phyloP scores from a whole-genome alignment of 53 echinoderm and acorn worm species.

The Apostichopus leukothele region DNA sequence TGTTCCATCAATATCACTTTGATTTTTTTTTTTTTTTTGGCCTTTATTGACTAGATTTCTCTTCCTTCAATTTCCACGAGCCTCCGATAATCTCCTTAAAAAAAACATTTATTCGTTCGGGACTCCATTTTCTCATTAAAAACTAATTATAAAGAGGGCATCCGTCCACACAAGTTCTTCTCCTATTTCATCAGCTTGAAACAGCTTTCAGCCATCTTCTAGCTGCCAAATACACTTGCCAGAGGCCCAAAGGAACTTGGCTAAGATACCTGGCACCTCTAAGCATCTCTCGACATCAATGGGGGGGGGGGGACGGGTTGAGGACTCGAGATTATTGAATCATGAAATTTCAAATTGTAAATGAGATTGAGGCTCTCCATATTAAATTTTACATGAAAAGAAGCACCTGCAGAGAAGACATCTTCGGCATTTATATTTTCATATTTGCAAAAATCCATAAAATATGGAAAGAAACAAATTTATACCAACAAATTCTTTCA shows the following conservation, averaged over 20 bases:
- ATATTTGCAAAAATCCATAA: no score
- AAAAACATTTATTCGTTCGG: constrained; percentile 2
- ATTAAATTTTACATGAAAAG: not conserved
- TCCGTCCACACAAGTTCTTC: not conserved
- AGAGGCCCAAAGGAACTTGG: constrained; percentile 9
- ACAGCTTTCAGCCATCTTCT: not conserved
- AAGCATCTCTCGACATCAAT: not conserved
- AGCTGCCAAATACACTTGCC: not conserved
- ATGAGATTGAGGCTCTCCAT: not conserved
- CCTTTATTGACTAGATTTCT: not conserved
- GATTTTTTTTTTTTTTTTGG: not conserved
- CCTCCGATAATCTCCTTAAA: not conserved
- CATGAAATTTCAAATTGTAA: not conserved
- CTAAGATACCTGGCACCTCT: constrained; percentile 28
- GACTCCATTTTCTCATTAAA: constrained; percentile 28
- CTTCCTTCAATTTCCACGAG: not conserved
- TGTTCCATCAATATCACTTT: not conserved
- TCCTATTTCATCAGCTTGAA: not conserved
- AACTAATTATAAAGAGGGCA: constrained; percentile 30
- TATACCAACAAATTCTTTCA: no score
- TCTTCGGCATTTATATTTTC: no score
- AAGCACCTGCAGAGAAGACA: no score
- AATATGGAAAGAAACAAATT: no score
- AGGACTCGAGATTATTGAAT: not conserved
- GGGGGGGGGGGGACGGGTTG: not conserved